Percentiles rank a stretch among this genome's conserved stretches.
Conservation (phyloP, 2,797 vertebrate genomes). For the Octomys mimax region DNA sequence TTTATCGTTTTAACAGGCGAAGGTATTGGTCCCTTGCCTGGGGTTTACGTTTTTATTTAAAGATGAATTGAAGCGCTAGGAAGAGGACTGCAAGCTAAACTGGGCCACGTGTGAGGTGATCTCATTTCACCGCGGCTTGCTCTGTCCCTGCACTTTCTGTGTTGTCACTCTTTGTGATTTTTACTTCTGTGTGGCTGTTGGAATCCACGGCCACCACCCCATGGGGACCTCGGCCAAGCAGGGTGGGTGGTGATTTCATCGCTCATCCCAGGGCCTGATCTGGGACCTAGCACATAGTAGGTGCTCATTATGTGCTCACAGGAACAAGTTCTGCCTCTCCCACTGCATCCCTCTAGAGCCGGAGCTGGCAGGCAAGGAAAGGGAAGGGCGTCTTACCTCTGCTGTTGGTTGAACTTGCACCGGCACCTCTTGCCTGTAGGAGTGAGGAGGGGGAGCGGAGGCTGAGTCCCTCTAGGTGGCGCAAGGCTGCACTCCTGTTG, state of each 20-base stretch:
- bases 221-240: conserved; percentile 29
- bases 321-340: not conserved
- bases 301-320: not conserved
- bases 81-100: conserved; percentile 59
- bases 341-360: not conserved
- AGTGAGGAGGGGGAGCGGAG: not conserved
- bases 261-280: not conserved
- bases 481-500: not conserved
- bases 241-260: not conserved
- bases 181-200: conserved; percentile 19
- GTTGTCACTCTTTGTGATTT: conserved; percentile 30
- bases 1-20: not conserved
- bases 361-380: not conserved
- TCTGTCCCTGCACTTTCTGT: conserved; percentile 24
- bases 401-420: conserved; percentile 92
- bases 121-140: conserved; percentile 69
- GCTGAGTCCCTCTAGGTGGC: not conserved
- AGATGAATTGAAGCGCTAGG: conserved; percentile 62
- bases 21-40: not conserved
- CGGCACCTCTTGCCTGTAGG: conserved; percentile 91
- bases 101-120: conserved; percentile 73
- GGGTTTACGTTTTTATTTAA: conserved; percentile 60
- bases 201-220: not conserved
- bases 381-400: conserved; percentile 87
- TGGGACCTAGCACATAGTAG: conserved; percentile 31